A percentile compares a stretch with the other conserved stretches of the same genome.
These are phyloP conservation scores for Nothoprocta perdicaria DNA, from an alignment of 2,113 vertebrate species.

Conservation along the genomic window DNA sequence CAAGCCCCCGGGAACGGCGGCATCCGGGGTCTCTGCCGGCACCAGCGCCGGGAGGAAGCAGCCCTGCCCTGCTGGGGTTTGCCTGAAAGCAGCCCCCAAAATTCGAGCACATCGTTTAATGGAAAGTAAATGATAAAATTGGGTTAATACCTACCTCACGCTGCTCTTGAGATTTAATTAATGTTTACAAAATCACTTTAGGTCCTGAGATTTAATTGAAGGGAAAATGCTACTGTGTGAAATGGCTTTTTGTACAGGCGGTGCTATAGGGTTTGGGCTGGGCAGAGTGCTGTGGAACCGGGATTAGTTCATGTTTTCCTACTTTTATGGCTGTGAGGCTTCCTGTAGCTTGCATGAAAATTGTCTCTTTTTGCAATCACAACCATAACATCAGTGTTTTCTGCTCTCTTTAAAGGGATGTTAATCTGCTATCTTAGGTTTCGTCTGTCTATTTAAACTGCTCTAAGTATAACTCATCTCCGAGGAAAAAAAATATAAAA, in stretches of 20 bases:
- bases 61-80: neutral
- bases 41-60: neutral
- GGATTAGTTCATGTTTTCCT: slow-evolving; percentile 27
- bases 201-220: slow-evolving; percentile 59
- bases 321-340: slow-evolving; percentile 30
- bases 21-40: neutral
- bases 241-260: slow-evolving; percentile 20
- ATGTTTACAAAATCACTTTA: slow-evolving; percentile 68
- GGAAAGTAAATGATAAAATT: slow-evolving; percentile 51
- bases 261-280: slow-evolving; percentile 44
- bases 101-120: slow-evolving; percentile 8
- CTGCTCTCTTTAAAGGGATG: slow-evolving; percentile 31
- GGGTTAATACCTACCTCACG: slow-evolving; percentile 42
- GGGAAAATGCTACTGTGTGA: slow-evolving; percentile 61
- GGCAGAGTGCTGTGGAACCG: slow-evolving; percentile 39
- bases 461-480: slow-evolving; percentile 10
- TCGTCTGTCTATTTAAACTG: slow-evolving; percentile 21
- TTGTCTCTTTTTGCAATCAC: slow-evolving; percentile 57
- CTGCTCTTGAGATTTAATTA: slow-evolving; percentile 65
- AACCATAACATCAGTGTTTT: slow-evolving; percentile 55
- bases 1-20: neutral
- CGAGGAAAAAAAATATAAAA: neutral
- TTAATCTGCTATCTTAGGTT: slow-evolving; percentile 54
- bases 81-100: neutral
- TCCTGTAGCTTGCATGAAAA: slow-evolving; percentile 37